Evolutionary conservation across 2,797 vertebrate genomes (phyloP).

Genomic region (Enteromius fasciolatus): DNA sequence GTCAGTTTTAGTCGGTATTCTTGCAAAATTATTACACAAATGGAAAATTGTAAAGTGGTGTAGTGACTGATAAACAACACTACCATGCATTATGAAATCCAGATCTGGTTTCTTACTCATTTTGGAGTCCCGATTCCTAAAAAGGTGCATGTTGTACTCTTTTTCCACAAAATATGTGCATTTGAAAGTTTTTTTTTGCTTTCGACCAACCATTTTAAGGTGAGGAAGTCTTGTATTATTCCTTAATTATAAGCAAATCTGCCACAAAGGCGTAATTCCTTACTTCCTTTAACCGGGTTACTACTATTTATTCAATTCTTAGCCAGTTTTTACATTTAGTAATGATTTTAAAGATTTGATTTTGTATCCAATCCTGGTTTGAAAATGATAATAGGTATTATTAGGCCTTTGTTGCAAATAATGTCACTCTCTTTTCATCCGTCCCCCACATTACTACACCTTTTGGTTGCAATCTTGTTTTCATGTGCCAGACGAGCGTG

Average conservation of each 20-base stretch:
- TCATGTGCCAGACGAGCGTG: neutral
- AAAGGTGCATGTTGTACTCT: neutral
- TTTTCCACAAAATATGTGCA: neutral
- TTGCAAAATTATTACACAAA: neutral
- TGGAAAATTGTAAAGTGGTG: neutral
- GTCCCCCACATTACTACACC: neutral
- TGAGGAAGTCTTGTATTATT: neutral
- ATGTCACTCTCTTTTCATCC: neutral
- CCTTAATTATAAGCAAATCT: neutral
- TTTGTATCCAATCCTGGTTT: neutral
- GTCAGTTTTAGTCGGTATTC: neutral
- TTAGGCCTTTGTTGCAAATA: neutral
- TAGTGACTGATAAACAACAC: neutral
- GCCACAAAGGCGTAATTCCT: neutral
- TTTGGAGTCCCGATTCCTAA: neutral
- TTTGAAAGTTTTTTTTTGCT: neutral
- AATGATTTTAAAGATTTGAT: neutral
- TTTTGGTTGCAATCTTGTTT: slow-evolving; percentile 6
- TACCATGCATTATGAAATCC: neutral
- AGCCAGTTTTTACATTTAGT: neutral
- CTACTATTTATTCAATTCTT: neutral
- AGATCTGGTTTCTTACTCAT: neutral
- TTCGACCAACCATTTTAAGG: neutral
- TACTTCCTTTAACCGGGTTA: neutral
- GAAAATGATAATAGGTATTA: neutral